These are phyloP conservation scores for Halictus quadricinctus DNA, from an alignment of 2,888 invertebrate species.

Conservation along the genomic window DNA sequence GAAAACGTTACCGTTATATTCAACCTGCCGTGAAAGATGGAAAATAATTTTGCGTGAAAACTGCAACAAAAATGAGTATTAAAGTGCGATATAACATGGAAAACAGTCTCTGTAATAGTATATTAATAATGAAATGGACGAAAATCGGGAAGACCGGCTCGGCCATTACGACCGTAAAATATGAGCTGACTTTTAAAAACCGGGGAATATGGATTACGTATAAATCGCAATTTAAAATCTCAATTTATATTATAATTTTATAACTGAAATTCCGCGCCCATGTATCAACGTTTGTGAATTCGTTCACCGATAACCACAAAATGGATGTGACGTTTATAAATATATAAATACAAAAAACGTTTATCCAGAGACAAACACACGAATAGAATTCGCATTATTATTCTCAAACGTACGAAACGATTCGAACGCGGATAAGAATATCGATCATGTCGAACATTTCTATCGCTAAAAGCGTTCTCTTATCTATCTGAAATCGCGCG, in stretches of 20 bases:
- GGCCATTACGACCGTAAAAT: not conserved
- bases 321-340: not conserved
- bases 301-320: not conserved
- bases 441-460: not conserved
- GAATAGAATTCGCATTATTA: not conserved
- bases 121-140: not conserved
- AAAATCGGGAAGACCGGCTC: not conserved
- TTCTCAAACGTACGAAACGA: not conserved
- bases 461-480: not conserved
- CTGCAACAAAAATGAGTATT: not conserved
- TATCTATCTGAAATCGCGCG: not conserved
- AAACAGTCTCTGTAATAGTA: not conserved
- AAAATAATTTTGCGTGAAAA: not conserved
- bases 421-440: not conserved
- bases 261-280: not conserved
- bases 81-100: too few relatives aligned
- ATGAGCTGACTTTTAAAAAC: not conserved
- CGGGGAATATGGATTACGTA: not conserved
- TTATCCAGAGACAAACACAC: not conserved
- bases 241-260: not conserved
- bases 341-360: not conserved
- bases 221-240: not conserved
- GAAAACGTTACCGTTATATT: not conserved
- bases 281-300: not conserved
- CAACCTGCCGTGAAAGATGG: too few relatives aligned